Percentiles rank a stretch among this genome's conserved stretches.
These are phyloP conservation scores for Muntiacus reevesi DNA, from an alignment of 2,113 vertebrate species.

Conservation along the genomic window DNA sequence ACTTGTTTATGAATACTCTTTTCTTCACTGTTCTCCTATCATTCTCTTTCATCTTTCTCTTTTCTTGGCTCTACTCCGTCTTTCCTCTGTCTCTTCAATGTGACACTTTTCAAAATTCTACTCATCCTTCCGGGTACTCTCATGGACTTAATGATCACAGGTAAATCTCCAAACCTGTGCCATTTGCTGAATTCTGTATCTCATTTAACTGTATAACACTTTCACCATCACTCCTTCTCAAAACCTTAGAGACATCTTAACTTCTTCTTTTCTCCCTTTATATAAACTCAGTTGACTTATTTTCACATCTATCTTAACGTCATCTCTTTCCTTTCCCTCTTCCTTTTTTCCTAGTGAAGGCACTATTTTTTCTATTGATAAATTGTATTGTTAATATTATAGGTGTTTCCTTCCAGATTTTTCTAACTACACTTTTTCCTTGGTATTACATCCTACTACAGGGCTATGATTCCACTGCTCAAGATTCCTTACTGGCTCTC, in stretches of 20 bases:
- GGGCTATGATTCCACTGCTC: neutral
- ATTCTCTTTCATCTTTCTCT: neutral
- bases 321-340: neutral
- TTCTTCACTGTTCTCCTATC: neutral
- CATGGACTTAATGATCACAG: neutral
- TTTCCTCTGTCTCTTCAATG: neutral
- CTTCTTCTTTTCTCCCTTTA: neutral
- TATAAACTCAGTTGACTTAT: neutral
- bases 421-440: neutral
- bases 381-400: neutral
- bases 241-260: neutral
- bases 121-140: neutral
- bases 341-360: neutral
- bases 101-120: neutral
- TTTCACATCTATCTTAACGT: neutral
- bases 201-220: neutral
- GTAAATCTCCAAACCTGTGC: neutral
- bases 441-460: neutral
- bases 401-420: neutral
- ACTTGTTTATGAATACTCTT: neutral
- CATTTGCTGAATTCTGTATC: neutral
- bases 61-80: neutral
- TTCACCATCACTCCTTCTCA: neutral
- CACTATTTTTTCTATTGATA: neutral
- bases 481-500: neutral